Evolutionary conservation across 2,113 vertebrate species (phyloP).

Genomic region (Capreolus pygargus): DNA sequence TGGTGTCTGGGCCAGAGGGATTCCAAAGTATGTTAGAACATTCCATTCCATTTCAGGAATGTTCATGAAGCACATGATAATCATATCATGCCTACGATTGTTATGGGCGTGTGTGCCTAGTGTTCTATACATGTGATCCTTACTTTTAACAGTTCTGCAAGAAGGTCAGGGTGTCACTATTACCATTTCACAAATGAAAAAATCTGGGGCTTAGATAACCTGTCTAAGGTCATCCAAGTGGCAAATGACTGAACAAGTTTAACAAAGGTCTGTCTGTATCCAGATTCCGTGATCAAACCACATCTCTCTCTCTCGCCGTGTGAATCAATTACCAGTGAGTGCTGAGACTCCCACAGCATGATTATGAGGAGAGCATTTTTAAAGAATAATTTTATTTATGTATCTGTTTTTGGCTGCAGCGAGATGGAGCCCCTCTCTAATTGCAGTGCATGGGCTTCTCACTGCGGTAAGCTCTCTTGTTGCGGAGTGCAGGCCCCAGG

Average conservation of each 20-base stretch:
- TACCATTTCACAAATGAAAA: background rate
- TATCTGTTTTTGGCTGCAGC: background rate
- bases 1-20: background rate
- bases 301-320: background rate
- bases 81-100: background rate
- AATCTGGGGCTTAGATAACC: background rate
- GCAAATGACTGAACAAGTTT: background rate
- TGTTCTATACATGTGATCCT: background rate
- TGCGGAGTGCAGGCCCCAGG: background rate
- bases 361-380: background rate
- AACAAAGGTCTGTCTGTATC: background rate
- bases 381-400: no score
- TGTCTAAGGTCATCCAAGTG: background rate
- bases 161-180: background rate
- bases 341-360: no score
- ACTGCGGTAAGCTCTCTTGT: accelerated
- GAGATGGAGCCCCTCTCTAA: background rate
- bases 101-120: background rate
- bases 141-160: background rate
- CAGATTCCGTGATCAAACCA: background rate
- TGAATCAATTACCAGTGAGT: background rate
- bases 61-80: background rate
- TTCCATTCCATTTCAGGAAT: background rate
- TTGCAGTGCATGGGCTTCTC: background rate
- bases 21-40: background rate